A percentile compares a stretch with the other conserved stretches of the same genome.
Conservation (phyloP, 2,797 vertebrate species). For the Petrocephalus schoutedeni region DNA sequence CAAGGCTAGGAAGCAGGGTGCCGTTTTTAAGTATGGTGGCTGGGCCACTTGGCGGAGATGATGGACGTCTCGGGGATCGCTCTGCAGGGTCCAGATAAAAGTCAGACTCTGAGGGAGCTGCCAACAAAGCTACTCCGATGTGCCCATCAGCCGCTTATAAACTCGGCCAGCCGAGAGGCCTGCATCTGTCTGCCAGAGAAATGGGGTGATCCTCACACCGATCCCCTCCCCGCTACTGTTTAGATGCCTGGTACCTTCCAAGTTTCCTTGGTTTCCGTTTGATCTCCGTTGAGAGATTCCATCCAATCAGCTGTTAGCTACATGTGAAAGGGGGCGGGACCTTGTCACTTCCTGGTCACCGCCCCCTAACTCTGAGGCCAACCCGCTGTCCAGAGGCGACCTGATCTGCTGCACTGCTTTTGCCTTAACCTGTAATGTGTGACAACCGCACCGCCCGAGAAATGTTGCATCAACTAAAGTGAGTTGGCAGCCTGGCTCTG, state of each 20-base stretch:
- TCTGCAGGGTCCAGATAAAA: neutral
- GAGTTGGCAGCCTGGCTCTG: neutral
- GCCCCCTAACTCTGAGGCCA: neutral
- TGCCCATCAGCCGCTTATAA: neutral
- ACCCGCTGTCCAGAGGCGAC: neutral
- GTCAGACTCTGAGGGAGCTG: neutral
- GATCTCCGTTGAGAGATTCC: neutral
- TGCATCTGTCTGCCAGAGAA: neutral
- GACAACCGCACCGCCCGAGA: neutral
- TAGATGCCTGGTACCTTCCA: neutral
- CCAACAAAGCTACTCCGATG: neutral
- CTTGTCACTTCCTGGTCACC: conserved; percentile 6
- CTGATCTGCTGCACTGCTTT: neutral
- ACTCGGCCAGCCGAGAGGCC: neutral
- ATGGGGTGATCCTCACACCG: neutral
- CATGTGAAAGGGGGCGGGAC: neutral
- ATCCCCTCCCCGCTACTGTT: neutral
- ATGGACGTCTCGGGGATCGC: neutral
- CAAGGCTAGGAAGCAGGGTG: neutral
- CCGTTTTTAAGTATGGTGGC: neutral
- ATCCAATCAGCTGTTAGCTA: neutral
- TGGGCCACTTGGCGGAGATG: neutral
- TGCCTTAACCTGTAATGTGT: neutral
- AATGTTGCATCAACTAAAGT: neutral
- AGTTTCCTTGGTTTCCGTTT: neutral